Evolutionary conservation across 2,888 invertebrate species (phyloP), one percentile per base, ranked within the genome.

Genomic region (Melanophora roralis): DNA sequence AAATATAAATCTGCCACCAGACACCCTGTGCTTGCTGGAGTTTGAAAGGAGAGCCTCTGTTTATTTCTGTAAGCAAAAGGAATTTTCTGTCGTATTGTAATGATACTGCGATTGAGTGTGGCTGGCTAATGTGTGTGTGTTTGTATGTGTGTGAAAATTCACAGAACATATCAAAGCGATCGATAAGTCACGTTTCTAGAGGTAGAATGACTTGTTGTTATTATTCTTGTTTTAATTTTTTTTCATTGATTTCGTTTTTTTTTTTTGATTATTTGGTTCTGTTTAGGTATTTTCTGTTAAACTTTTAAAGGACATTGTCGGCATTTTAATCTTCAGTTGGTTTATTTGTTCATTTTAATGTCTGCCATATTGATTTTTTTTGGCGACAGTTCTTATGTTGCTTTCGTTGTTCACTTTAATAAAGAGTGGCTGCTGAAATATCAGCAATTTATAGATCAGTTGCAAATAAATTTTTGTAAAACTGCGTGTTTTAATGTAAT

Each of bases 161-260:
- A 87, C 86, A 86, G 87, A 86, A 86, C 88, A 88, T 88, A 88
- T 88, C 89, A 88, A 87, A 88, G 87, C 88, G 86, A 88, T 89
- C 89, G 89, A 88, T 88, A 88, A 88, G 88, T 88, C 88, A 88
- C 88, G 88, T 89, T 89, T 89, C 83, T 80, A 76, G 72, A 78
- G 81, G 82, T 69, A 76, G 80, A 82, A 83, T 81, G 81, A 78
- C 79, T 81, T 80, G 73, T 73, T 69, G 65, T 78, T 71, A 55
- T 74, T 83, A 82, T 83, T 78, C 82, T 74, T 82, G 81, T 76
- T n/a, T n/a, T n/a, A n/a, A 73, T 34, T 32, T 27, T 32, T 19
- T 43, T 73, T 74, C 65, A 40, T 65, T 40, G 38, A 47, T 65
- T 72, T 53, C 36, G 34, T 23, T 43, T 45, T 12, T 4, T 43